Base-by-base conservation (phyloP, 2,113 vertebrate genomes). In the Lycaon pictus region DNA sequence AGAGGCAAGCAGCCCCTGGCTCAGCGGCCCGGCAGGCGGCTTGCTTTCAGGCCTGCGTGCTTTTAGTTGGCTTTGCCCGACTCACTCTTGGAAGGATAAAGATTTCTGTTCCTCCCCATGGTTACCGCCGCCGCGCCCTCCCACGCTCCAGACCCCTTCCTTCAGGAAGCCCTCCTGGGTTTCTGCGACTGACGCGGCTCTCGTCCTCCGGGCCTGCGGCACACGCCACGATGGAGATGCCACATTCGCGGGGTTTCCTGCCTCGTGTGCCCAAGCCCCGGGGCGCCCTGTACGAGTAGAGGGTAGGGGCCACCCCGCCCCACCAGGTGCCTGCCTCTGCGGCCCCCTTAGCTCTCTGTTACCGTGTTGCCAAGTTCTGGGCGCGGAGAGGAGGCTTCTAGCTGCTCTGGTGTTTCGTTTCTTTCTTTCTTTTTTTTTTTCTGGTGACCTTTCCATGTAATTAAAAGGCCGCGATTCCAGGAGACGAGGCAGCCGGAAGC, bases 381-480 rank as follows among this genome's bases (percentile, higher is more conserved):
- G 35, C 27, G 11, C 0, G 0, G 43, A 80, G 83, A 35, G 37
- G 85, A 93, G 94, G 79, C 79, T 90, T 84, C 83, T 86, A 91
- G 79, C 2, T 2, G 82, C 63, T 56, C 62, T 6, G 89, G 56
- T 74, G 82, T 97, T 55, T 85, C 10, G 0, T 37, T 60, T 89
- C 62, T 67, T 51, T 72, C 43, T 79, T 27, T 55, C 13, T 55
- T 71, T 43, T 43, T 90, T 84, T 81, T 74, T 62, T 93, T 19
- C 92, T 76, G 93, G 93, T 96, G 95, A 97, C 97, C 97, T 97
- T 97, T 98, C 94, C 35, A 3, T 90, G 96, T 98, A 98, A 98
- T 98, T 97, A 97, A 98, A 98, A 98, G 92, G 86, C 93, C 91
- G 96, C 97, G 91, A 86, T 93, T 97, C 92, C 92, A 93, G 96